These are phyloP conservation scores for Xerus inauris DNA, from an alignment of 2,113 vertebrate genomes.

Conservation along the genomic window DNA sequence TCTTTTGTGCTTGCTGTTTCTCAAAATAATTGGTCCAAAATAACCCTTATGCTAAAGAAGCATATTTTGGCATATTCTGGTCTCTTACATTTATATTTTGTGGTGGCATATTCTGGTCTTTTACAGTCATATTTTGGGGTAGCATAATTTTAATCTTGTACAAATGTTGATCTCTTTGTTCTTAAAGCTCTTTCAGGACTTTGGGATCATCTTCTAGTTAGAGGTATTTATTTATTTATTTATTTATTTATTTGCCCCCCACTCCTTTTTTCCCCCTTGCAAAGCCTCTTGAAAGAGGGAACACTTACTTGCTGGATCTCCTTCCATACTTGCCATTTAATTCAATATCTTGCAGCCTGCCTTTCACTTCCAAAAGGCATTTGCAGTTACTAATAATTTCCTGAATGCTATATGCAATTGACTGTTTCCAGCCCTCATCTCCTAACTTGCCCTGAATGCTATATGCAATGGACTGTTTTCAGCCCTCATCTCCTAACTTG, in stretches of 20 bases:
- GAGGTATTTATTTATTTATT: background rate
- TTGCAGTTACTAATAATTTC: background rate
- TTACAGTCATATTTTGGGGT: background rate
- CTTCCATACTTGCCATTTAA: background rate
- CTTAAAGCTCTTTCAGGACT: background rate
- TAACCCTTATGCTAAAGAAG: background rate
- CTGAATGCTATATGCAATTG: background rate
- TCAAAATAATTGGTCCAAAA: background rate
- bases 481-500: background rate
- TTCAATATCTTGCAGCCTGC: background rate
- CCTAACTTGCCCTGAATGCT: background rate
- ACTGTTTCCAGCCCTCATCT: background rate
- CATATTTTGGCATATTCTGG: background rate
- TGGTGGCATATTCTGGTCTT: background rate
- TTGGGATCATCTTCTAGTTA: background rate
- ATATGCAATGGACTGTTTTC: background rate
- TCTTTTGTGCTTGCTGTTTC: background rate
- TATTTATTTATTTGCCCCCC: background rate
- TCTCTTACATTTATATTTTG: background rate
- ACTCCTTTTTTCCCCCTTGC: background rate
- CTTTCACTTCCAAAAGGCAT: background rate
- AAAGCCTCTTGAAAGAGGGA: background rate
- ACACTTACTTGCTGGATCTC: background rate
- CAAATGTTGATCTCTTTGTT: background rate
- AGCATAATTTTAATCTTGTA: background rate